A percentile compares a stretch with the other conserved stretches of the same genome.
Conservation (phyloP, 1,140 invertebrate genomes). For the Drosophila albomicans region DNA sequence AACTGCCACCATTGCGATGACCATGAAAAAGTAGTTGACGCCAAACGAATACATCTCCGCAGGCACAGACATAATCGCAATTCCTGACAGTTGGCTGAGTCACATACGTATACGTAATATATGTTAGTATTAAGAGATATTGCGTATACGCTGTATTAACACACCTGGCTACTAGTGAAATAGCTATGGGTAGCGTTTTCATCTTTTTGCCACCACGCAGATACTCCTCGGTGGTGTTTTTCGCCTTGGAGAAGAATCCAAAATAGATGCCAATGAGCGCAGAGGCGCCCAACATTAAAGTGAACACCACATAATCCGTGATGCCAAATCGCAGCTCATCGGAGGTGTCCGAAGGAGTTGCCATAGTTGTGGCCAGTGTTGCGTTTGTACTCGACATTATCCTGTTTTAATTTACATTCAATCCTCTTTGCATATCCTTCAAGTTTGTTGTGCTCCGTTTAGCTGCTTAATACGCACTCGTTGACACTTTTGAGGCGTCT, state of each 20-base stretch:
- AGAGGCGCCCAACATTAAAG: slow-evolving; percentile 87
- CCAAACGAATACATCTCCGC: slow-evolving; percentile 93
- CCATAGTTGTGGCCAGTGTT: neutral
- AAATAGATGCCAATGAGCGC: slow-evolving; percentile 89
- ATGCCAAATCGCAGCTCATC: slow-evolving; percentile 81
- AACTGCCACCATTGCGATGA: slow-evolving; percentile 88
- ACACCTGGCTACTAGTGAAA: slow-evolving; percentile 88
- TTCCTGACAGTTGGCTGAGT: slow-evolving; percentile 91
- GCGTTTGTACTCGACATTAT: slow-evolving; percentile 42
- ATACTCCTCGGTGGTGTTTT: slow-evolving; percentile 86
- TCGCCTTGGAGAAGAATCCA: slow-evolving; percentile 85
- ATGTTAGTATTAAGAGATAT: too few relatives aligned
- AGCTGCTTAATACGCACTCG: slow-evolving; percentile 45
- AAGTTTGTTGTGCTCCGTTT: slow-evolving; percentile 5
- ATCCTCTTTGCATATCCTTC: neutral
- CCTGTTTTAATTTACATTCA: too few relatives aligned
- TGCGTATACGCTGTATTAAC: slow-evolving; percentile 1
- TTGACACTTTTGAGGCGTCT: slow-evolving; percentile 8
- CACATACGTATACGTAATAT: neutral
- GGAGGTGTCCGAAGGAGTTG: neutral
- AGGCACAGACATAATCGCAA: slow-evolving; percentile 91
- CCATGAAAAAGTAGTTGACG: slow-evolving; percentile 88
- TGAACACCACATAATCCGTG: slow-evolving; percentile 88
- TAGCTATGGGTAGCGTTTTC: slow-evolving; percentile 88
- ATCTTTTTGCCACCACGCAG: slow-evolving; percentile 88